Evolutionary conservation across 2,888 invertebrate genomes (phyloP).

Genomic region (Artemia sinica): DNA sequence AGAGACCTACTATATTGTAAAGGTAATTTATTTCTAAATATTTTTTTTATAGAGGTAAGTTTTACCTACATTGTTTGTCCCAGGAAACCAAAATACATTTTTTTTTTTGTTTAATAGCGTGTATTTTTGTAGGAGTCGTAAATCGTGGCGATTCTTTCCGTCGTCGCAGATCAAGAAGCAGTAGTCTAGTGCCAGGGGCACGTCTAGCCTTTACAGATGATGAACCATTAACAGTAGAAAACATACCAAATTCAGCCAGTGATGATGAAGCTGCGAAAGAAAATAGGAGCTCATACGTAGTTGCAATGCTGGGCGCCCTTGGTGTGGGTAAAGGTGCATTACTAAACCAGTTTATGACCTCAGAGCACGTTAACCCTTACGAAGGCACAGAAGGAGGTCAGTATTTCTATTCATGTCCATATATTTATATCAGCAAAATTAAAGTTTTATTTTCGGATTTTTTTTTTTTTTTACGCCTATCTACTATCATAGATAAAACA

Average conservation of each 20-base stretch:
- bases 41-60: too few relatives aligned
- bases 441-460: too few relatives aligned
- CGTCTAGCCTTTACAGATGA: conserved; percentile 27
- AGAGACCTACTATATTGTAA: too few relatives aligned
- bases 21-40: too few relatives aligned
- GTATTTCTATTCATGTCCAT: background rate
- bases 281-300: conserved; percentile 36
- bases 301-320: conserved; percentile 58
- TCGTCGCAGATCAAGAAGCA: conserved; percentile 61
- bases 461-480: too few relatives aligned
- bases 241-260: conserved; percentile 36
- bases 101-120: background rate
- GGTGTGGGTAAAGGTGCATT: conserved; percentile 72
- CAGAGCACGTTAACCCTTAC: conserved; percentile 82
- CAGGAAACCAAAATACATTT: too few relatives aligned
- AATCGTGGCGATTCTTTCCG: conserved; percentile 87
- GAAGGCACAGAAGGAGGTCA: conserved; percentile 58
- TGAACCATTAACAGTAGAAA: conserved; percentile 22
- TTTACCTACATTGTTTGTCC: too few relatives aligned
- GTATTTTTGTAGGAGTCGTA: conserved; percentile 50
- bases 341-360: conserved; percentile 70
- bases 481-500: too few relatives aligned
- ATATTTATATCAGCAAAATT: too few relatives aligned
- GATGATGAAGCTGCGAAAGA: conserved; percentile 30
- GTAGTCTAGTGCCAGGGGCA: conserved; percentile 45